These are phyloP conservation scores for Ephydatia muelleri DNA, from an alignment of 37 sponge, comb jelly and placozoan genomes.

Conservation along the genomic window DNA sequence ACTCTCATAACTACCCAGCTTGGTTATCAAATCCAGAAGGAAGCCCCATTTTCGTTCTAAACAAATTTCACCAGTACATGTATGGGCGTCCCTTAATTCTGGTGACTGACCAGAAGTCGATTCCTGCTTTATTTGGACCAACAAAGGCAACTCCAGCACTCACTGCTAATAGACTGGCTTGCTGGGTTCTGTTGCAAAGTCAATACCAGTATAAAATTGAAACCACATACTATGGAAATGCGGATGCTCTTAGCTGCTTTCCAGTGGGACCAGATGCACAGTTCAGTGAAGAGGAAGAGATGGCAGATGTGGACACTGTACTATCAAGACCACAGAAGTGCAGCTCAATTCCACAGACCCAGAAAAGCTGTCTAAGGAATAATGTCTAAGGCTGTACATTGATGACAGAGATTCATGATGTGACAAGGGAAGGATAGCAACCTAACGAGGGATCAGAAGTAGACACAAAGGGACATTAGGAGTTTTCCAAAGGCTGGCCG, in stretches of 20 bases:
- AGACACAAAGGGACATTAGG: constrained; percentile 3
- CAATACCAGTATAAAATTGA: constrained; percentile 4
- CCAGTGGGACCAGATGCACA: neutral
- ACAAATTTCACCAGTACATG: constrained; percentile 6
- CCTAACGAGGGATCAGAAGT: neutral
- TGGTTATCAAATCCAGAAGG: constrained; percentile 5
- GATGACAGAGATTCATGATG: neutral
- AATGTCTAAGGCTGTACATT: neutral
- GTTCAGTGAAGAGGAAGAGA: too few species aligned
- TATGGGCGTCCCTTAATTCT: constrained; percentile 13
- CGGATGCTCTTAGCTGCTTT: neutral
- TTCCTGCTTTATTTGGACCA: constrained; percentile 1
- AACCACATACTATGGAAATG: neutral
- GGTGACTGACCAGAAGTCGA: constrained; percentile 29
- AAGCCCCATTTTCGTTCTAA: constrained; percentile 8
- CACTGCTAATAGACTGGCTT: neutral
- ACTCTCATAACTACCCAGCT: constrained; percentile 1
- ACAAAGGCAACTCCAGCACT: neutral
- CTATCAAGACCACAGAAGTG: too few species aligned
- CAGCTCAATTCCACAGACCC: too few species aligned
- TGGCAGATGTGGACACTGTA: too few species aligned
- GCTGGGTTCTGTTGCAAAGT: constrained; percentile 5
- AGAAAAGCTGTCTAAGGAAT: neutral
- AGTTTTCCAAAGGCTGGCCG: neutral
- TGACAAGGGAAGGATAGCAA: constrained; percentile 14